Evolutionary conservation across 2,113 vertebrate species (phyloP).

Genomic region (Psophia crepitans): DNA sequence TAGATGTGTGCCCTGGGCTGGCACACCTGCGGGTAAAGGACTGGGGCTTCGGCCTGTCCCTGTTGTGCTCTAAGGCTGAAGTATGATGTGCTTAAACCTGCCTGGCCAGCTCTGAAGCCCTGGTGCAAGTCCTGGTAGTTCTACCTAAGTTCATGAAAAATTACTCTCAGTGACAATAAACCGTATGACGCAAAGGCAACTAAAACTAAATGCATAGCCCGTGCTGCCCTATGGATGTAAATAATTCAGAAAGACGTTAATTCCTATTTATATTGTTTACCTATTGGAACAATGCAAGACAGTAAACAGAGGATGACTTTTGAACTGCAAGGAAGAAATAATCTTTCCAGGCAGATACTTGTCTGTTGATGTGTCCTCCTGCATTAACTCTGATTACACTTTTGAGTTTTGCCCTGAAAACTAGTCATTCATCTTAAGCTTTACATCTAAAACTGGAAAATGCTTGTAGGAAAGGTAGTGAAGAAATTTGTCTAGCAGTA

Average conservation of each 20-base stretch:
- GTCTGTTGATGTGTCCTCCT: background rate
- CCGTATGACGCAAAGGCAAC: background rate
- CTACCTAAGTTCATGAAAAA: background rate
- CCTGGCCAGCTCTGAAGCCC: background rate
- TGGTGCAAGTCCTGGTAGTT: background rate
- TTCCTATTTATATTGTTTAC: too few relatives aligned
- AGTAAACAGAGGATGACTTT: background rate
- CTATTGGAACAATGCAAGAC: background rate
- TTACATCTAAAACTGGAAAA: background rate
- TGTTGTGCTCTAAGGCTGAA: background rate
- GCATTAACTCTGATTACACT: background rate
- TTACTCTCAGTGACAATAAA: background rate
- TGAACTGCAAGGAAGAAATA: background rate
- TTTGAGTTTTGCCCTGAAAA: background rate
- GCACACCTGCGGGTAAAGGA: background rate
- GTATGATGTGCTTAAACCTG: background rate
- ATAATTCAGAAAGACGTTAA: too few relatives aligned
- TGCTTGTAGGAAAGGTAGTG: background rate
- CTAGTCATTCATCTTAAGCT: background rate
- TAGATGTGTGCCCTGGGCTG: background rate
- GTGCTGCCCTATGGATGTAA: background rate
- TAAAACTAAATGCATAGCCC: background rate
- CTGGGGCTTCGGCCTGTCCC: rapidly evolving
- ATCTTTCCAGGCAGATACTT: background rate
- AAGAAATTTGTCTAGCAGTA: background rate